Evolutionary conservation across 2,888 invertebrate species (phyloP), one percentile per base, ranked within the genome.

Genomic region (Pyrochroa serraticornis): DNA sequence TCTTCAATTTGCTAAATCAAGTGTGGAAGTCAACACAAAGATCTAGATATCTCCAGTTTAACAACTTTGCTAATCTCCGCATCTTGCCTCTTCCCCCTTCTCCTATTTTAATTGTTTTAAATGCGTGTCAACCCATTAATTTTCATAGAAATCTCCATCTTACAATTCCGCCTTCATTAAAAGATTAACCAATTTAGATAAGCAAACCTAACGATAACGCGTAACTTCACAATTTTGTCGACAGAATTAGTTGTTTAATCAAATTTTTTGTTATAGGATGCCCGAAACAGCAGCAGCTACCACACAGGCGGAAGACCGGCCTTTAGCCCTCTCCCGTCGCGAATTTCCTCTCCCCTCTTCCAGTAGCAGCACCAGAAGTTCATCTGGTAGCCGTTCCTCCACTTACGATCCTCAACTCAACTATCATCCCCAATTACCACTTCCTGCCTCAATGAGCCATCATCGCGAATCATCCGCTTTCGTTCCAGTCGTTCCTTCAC

Each of bases 391-490:
- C 37, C 81, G 74, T 50, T 60, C 66, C 41, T 41, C 58, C 12
- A 53, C 43, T 35, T 61, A 61, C 39, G 63, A 66, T 38, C 51
- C 59, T 33, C 64, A 64, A 58, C 33, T 65, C 7, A 45, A 47
- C 42, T 73, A 72, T 58, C 73, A 72, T 54, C 82, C 79, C 79
- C 76, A 77, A 59, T 69, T 75, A 33, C 65, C 69, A 6, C 56
- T 67, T 1, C 64, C 64, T 9, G 51, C 53, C 67, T 75, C 68
- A 13, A 76, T 75, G 74, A 66, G 71, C 60, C 82, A 82, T 47
- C 91, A 90, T 75, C 84, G 91, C 38, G 92, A 92, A 79, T 86
- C 90, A 6, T 93, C 92, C 8, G 93, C 93, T 1, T 93, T 93
- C 77, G 92, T 93, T 47, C 93, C 93, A 32, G 93, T 93, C 48